Conservation (phyloP, 2,888 invertebrate species). For the Agapetus fuscipes region DNA sequence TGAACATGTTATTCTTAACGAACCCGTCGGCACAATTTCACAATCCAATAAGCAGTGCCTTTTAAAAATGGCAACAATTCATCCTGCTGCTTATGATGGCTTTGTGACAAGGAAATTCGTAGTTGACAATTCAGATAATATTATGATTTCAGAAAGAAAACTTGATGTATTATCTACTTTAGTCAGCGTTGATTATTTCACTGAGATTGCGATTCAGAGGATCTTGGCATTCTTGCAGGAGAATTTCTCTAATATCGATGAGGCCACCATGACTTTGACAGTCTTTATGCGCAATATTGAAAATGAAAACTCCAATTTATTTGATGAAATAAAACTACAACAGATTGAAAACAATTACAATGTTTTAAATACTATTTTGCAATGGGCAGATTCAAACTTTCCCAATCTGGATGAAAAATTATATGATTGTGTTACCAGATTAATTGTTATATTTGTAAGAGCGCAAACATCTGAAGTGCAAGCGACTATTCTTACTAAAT, state of each 20-base stretch:
- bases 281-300: too few species aligned
- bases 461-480: constrained; percentile 34
- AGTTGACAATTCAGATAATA: constrained; percentile 30
- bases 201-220: constrained; percentile 37
- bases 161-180: constrained; percentile 39
- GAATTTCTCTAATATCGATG: too few species aligned
- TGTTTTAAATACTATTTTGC: constrained; percentile 32
- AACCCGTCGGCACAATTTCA: constrained; percentile 35
- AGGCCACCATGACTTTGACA: too few species aligned
- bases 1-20: constrained; percentile 37
- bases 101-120: constrained; percentile 41
- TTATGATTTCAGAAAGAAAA: constrained; percentile 31
- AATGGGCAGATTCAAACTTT: constrained; percentile 34
- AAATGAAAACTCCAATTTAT: constrained; percentile 30
- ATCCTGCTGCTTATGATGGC: constrained; percentile 44
- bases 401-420: constrained; percentile 25
- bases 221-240: constrained; percentile 22
- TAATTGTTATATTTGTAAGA: constrained; percentile 34
- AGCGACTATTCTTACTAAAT: constrained; percentile 26
- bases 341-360: constrained; percentile 40
- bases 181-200: constrained; percentile 41
- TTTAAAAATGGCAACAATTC: constrained; percentile 41
- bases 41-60: constrained; percentile 40
- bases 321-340: constrained; percentile 31
- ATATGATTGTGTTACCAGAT: constrained; percentile 29